phyloP scores from a whole-genome alignment of 2,797 vertebrate species.

The Hemitrygon akajei region DNA sequence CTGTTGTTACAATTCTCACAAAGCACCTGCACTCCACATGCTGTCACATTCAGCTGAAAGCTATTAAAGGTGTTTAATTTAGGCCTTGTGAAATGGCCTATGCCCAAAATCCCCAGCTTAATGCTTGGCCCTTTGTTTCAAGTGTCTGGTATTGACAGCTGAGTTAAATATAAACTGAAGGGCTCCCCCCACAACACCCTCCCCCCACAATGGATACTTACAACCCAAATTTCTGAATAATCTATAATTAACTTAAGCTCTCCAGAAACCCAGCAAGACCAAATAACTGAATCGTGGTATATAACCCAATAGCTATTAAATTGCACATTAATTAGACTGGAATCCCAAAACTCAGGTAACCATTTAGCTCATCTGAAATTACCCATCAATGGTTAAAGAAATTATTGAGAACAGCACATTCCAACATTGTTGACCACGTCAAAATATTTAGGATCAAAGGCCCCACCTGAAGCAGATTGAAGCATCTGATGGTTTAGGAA shows the following conservation, averaged over 20 bases:
- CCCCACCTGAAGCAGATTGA: too few species aligned
- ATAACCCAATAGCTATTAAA: neutral
- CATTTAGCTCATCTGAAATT: neutral
- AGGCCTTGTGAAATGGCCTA: neutral
- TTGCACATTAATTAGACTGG: neutral
- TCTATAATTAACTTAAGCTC: neutral
- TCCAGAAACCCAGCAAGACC: neutral
- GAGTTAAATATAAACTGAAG: neutral
- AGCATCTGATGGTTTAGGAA: too few species aligned
- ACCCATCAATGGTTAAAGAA: neutral
- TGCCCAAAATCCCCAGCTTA: neutral
- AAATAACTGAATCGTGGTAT: too few species aligned
- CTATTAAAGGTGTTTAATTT: neutral
- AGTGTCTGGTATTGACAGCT: too few species aligned
- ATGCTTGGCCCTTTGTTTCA: too few species aligned
- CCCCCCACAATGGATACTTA: neutral
- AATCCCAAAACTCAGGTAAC: neutral
- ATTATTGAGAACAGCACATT: neutral
- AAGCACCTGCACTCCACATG: neutral
- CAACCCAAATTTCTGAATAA: neutral
- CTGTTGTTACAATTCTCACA: neutral
- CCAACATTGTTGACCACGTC: neutral
- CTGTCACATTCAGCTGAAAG: neutral
- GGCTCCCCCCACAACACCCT: too few species aligned
- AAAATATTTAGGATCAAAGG: too few species aligned